These are phyloP conservation scores for Lipophrys pholis DNA, from an alignment of 2,113 vertebrate species.

Conservation along the genomic window DNA sequence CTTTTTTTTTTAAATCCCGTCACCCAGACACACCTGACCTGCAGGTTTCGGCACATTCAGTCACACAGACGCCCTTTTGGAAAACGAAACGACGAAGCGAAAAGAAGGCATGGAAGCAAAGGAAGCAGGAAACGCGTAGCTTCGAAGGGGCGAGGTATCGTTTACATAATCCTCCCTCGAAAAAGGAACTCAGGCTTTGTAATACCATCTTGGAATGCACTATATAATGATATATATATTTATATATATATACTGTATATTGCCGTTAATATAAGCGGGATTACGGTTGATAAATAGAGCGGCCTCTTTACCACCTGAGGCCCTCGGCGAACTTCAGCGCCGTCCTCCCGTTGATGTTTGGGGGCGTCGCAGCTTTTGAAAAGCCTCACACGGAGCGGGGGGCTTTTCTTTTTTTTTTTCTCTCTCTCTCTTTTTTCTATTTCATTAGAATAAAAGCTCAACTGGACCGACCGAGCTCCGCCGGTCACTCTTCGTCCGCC, in stretches of 20 bases:
- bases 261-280: slow-evolving; percentile 85
- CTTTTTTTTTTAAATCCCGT: neutral
- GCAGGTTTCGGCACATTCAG: slow-evolving; percentile 74
- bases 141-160: slow-evolving; percentile 75
- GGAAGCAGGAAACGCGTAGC: slow-evolving; percentile 64
- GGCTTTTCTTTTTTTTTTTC: slow-evolving; percentile 49
- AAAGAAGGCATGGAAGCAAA: slow-evolving; percentile 62
- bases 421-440: slow-evolving; percentile 55
- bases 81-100: slow-evolving; percentile 37
- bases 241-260: slow-evolving; percentile 80
- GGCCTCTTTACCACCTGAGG: slow-evolving; percentile 78
- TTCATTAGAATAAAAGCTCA: slow-evolving; percentile 59
- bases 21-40: slow-evolving; percentile 78
- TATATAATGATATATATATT: slow-evolving; percentile 81
- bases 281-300: slow-evolving; percentile 86
- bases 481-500: slow-evolving; percentile 82
- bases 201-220: slow-evolving; percentile 85
- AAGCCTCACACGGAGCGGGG: slow-evolving; percentile 46
- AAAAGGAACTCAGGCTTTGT: slow-evolving; percentile 72
- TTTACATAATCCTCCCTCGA: slow-evolving; percentile 76
- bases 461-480: slow-evolving; percentile 24
- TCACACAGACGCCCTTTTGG: slow-evolving; percentile 46
- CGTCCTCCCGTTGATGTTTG: slow-evolving; percentile 45
- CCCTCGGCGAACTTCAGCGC: slow-evolving; percentile 68
- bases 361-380: slow-evolving; percentile 50